Evolutionary conservation across 2,113 vertebrate species (phyloP), one percentile per base, ranked within the genome.

Genomic region (Ptychochromis oligacanthus): DNA sequence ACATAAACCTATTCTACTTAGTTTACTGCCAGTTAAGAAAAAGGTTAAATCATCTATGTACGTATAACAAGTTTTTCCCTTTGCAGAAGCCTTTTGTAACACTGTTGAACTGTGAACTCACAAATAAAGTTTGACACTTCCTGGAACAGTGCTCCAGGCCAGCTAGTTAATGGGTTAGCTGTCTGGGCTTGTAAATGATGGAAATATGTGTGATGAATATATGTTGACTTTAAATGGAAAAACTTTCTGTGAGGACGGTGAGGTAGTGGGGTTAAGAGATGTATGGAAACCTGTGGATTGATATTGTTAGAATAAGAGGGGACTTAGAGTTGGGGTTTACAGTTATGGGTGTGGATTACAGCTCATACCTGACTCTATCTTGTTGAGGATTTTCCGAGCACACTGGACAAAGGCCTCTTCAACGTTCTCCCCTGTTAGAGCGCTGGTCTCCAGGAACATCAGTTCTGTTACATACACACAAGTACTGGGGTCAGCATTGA

Each of bases 361-460:
- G 56, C 28, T 79, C 81, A 34, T 94, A 98, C 97, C 97, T 91
- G 97, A 98, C 90, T 98, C 97, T 1, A 98, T 98, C 95, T 98
- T 98, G 92, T 97, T 98, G 85, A 98, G 95, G 87, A 98, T 98
- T 94, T 97, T 98, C 62, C 97, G 95, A 46, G 97, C 97, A 26
- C 97, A 98, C 91, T 98, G 97, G 58, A 98, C 94, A 88, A 98
- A 98, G 2, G 97, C 97, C 88, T 98, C 97, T 84, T 98, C 97
- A 75, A 98, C 97, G 0, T 98, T 98, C 92, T 98, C 97, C 2
- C 97, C 97, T 0, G 97, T 98, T 79, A 98, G 95, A 22, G 97
- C 97, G 2, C 97, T 98, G 54, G 97, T 98, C 92, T 98, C 97
- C 86, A 98, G 88, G 87, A 98, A 98, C 97, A 98, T 98, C 62